Evolutionary conservation across 2,797 vertebrate genomes (phyloP), one percentile per base, ranked within the genome.

Genomic region (Xenops minutus): DNA sequence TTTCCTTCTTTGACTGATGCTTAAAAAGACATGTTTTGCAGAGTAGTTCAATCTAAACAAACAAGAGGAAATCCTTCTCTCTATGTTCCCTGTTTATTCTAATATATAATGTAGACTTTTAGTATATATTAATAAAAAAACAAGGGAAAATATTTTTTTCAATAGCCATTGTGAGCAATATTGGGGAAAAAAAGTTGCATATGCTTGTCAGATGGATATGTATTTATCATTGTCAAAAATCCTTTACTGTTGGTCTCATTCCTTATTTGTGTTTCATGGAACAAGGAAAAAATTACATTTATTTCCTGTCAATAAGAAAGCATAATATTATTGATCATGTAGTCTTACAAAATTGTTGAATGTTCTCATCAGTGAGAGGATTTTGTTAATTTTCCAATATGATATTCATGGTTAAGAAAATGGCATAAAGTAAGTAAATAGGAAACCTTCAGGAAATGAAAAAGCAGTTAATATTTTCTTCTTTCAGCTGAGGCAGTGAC

Each of bases 221-320:
- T 85, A 73, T 86, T 67, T 92, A 30, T 92, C 56, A 72, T 39
- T 56, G 41, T 92, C 66, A 64, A 80, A 66, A 89, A 74, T n/a
- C 20, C 22, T 52, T 95, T 81, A 68, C 44, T 87, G 27, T 46
- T 82, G 32, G 29, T 79, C 34, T 66, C 22, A 49, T 21, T 85
- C 15, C 48, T 88, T 93, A 67, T 77, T 95, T 93, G 27, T 88
- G 34, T 67, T 91, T 88, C 58, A 75, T 46, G 26, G 79, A 79
- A 88, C 23, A 55, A 62, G 68, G 37, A 54, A 91, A 87, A 92
- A 62, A 46, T 13, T 66, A 37, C 37, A 72, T 73, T 83, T 77
- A 54, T 91, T 92, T 85, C 54, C 90, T 89, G 34, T 74, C 58
- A 66, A n/a, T 67, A 84, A 51, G 34, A 30, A 91, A 83, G 67